These are phyloP conservation scores for Pherbina coryleti DNA, from an alignment of 2,888 invertebrate genomes.

Conservation along the genomic window DNA sequence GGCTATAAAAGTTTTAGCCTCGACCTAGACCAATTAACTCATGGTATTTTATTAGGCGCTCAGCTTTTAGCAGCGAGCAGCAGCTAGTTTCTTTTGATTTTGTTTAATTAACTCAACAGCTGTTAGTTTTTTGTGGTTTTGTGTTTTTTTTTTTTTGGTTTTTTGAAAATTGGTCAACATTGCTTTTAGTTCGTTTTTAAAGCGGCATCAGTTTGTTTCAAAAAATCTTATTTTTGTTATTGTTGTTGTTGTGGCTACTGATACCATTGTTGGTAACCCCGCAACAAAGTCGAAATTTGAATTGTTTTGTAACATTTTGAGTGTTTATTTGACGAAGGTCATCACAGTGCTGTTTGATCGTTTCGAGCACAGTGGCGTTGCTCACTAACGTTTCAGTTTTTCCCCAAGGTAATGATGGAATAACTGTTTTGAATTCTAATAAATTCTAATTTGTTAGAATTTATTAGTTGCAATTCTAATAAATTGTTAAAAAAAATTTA, in stretches of 20 bases:
- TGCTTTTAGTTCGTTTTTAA: neutral
- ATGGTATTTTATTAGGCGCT: constrained; percentile 60
- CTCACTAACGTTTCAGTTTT: no score
- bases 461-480: no score
- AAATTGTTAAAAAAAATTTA: no score
- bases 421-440: no score
- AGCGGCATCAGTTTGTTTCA: neutral
- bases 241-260: neutral
- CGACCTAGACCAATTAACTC: constrained; percentile 68
- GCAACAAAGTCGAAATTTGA: neutral
- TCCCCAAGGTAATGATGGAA: no score
- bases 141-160: neutral
- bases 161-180: constrained; percentile 19
- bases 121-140: neutral
- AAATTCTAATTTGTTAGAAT: no score
- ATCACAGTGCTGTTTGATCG: neutral
- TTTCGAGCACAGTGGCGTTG: no score
- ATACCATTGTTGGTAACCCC: neutral
- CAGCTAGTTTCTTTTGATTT: neutral
- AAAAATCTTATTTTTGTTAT: neutral
- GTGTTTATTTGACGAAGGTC: neutral
- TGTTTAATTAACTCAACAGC: neutral
- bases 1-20: constrained; percentile 50
- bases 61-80: constrained; percentile 47
- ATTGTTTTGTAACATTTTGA: neutral